Conservation (phyloP, 2,113 vertebrate genomes). For the Bostrychus sinensis region DNA sequence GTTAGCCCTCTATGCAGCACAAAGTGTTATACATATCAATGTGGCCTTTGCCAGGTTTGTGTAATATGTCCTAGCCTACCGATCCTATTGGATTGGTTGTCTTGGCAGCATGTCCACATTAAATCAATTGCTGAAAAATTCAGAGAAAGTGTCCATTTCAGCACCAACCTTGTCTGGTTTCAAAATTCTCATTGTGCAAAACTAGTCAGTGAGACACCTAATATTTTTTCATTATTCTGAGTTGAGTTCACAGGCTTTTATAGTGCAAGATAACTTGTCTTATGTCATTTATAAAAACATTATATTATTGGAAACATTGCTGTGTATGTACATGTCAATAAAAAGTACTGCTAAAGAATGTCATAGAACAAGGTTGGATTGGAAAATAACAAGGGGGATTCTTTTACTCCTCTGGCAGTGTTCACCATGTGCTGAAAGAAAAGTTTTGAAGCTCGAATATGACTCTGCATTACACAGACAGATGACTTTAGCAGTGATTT, state of each 20-base stretch:
- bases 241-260: not conserved
- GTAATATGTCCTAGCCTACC: too few species aligned
- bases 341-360: not conserved
- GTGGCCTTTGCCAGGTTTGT: too few species aligned
- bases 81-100: too few species aligned
- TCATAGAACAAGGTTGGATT: conserved; percentile 2
- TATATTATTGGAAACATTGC: not conserved
- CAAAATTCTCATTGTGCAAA: too few species aligned
- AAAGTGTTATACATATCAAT: too few species aligned
- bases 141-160: too few species aligned
- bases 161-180: too few species aligned
- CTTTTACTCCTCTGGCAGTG: conserved; percentile 15
- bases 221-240: too few species aligned
- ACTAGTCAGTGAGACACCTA: too few species aligned
- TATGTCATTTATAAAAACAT: conserved; percentile 2
- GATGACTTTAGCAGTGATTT: conserved; percentile 25
- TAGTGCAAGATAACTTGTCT: not conserved
- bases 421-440: conserved; percentile 15
- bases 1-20: too few species aligned
- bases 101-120: too few species aligned
- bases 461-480: conserved; percentile 21
- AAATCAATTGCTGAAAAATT: too few species aligned
- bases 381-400: conserved; percentile 11
- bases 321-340: not conserved
- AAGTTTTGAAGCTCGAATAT: conserved; percentile 23